phyloP scores from a whole-genome alignment of 2,113 vertebrate species.

The Ploceus nigricollis region DNA sequence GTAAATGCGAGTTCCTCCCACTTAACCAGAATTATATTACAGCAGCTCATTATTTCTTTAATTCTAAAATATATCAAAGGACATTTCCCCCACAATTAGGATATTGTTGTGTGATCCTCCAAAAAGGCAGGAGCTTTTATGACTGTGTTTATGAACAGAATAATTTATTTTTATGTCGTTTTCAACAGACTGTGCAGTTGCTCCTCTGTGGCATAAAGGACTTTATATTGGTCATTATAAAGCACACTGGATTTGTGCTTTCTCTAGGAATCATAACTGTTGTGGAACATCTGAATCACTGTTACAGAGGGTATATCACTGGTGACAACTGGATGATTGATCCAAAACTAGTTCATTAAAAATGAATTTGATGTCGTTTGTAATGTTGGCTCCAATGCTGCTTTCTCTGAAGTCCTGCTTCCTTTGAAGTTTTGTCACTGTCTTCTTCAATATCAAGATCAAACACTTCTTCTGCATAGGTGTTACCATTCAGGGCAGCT shows the following conservation, averaged over 20 bases:
- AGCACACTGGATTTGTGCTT: neutral
- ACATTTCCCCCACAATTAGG: neutral
- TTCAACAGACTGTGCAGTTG: neutral
- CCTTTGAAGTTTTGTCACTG: constrained; percentile 42
- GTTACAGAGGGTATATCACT: neutral
- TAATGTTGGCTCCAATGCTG: neutral
- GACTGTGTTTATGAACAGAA: neutral
- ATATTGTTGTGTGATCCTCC: neutral
- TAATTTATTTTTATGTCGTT: neutral
- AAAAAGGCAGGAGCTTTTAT: neutral
- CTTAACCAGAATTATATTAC: neutral
- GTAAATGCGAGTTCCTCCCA: neutral
- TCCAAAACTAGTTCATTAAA: constrained; percentile 14
- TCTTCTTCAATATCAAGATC: constrained; percentile 1
- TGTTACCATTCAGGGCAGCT: neutral
- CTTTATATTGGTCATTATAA: neutral
- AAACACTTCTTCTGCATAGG: neutral
- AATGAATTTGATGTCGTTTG: neutral
- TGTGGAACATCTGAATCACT: neutral
- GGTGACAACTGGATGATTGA: neutral
- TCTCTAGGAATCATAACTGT: neutral
- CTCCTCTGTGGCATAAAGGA: neutral
- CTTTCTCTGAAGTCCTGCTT: constrained; percentile 24
- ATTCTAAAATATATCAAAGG: neutral
- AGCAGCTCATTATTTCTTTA: neutral